Evolutionary conservation across 2,888 invertebrate species (phyloP), one percentile per base, ranked within the genome.

Genomic region (Dichetophora obliterata): DNA sequence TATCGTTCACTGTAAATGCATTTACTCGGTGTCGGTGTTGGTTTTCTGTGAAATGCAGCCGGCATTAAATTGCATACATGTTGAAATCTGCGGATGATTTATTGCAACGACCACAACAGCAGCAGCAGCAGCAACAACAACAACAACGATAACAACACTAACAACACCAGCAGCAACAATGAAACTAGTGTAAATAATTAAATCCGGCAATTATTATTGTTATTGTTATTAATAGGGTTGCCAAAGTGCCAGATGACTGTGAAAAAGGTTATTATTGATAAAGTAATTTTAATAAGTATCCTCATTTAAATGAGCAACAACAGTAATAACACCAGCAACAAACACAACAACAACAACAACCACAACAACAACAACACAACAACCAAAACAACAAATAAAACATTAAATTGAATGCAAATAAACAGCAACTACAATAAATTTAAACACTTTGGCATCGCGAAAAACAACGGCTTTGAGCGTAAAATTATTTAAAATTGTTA

Each of bases 141-240:
- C 48, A 75, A 65, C 34, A 63, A 69, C 59, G 74, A 75, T 43
- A 16, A 19, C 50, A 63, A 63, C 75, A 75, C 65, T 9, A 48
- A 2, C 5, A n/a, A 61, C 27, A 54, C 19, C 57, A 43, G 59
- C 19, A 59, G 71, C 54, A 63, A 75, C 54, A 74, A 50, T 77
- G 81, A 76, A 80, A 82, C 82, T 81, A 82, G 81, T 83, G 82
- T 81, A 83, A 84, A 83, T 84, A 83, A 83, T 84, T 84, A 83
- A 84, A 84, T 83, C 79, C 80, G 81, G 82, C 82, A 83, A 83
- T 84, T 82, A 79, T 82, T 82, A 78, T 82, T 81, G 75, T 78
- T 77, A 80, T 77, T 79, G 77, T 79, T 76, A 76, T 76, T 71
- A 70, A 70, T 63, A 71, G 69, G 22, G 70, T 63, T 75, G 75